Percentiles rank a stretch among this genome's conserved stretches.
Conservation (phyloP, 2,888 invertebrate species). For the Melieria crassipennis region DNA sequence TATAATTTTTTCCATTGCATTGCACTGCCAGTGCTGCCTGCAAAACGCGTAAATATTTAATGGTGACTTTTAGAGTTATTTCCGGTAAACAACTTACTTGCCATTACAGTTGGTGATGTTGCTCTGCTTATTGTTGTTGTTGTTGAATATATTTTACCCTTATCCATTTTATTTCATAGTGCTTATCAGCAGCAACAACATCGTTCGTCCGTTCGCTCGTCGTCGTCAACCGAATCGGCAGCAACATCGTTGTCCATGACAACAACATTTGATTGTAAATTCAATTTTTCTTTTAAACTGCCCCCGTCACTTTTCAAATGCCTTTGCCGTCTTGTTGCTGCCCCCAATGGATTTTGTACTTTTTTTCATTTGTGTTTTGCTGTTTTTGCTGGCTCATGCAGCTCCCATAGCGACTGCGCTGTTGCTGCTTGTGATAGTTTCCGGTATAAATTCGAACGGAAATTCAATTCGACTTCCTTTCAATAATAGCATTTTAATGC, state of each 20-base stretch:
- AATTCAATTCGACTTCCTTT: constrained; percentile 49
- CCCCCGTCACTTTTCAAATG: no score
- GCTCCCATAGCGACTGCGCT: neutral
- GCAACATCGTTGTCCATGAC: no score
- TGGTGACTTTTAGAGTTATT: constrained; percentile 39
- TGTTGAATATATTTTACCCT: constrained; percentile 27
- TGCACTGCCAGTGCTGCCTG: no score
- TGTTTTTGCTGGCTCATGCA: no score
- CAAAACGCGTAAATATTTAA: constrained; percentile 35
- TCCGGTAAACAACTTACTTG: constrained; percentile 33
- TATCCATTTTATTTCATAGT: constrained; percentile 26
- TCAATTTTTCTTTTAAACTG: no score
- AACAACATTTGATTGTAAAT: no score
- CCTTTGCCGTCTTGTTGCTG: no score
- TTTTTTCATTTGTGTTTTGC: no score
- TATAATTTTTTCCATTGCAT: no score
- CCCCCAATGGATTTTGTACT: no score
- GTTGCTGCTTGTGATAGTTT: constrained; percentile 26
- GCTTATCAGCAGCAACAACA: constrained; percentile 30
- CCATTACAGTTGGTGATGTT: constrained; percentile 4
- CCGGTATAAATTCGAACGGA: constrained; percentile 43
- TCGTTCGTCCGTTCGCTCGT: neutral
- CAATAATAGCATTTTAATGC: constrained; percentile 46
- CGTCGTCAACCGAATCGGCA: no score
- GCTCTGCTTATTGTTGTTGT: neutral